phyloP scores from a whole-genome alignment of 2,888 invertebrate genomes.

The Ornithoptera alexandrae region DNA sequence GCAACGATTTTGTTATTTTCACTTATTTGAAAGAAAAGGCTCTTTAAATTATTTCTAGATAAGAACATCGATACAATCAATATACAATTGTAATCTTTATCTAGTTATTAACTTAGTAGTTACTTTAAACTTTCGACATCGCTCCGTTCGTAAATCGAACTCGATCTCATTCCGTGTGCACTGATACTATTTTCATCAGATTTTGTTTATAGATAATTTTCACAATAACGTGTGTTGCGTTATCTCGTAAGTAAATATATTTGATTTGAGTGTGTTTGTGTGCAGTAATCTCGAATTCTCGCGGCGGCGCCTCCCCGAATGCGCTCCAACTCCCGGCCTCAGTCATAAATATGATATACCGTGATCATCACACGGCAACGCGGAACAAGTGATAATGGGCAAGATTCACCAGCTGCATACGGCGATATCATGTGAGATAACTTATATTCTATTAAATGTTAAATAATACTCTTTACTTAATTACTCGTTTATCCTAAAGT shows the following conservation, averaged over 20 bases:
- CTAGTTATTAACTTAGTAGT: too few species aligned
- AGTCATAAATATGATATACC: constrained; percentile 29
- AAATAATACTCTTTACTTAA: too few species aligned
- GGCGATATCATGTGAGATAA: constrained; percentile 40
- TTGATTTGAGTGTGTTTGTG: constrained; percentile 30
- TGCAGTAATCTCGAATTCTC: constrained; percentile 1
- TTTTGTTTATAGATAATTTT: background rate
- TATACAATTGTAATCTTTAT: too few species aligned
- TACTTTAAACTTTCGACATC: too few species aligned
- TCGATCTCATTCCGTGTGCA: too few species aligned
- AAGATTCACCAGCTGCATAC: constrained; percentile 41
- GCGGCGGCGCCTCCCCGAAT: background rate
- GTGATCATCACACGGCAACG: background rate
- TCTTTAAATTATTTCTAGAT: too few species aligned
- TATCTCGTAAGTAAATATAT: constrained; percentile 30
- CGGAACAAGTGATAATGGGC: constrained; percentile 35
- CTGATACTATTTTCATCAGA: too few species aligned
- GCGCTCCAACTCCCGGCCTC: constrained; percentile 3
- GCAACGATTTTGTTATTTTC: too few species aligned
- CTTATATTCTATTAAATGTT: background rate
- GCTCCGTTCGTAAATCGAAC: too few species aligned
- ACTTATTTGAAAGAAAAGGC: too few species aligned
- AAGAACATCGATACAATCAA: too few species aligned
- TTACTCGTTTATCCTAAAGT: too few species aligned
- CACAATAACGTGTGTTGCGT: background rate